Evolutionary conservation across 2,797 vertebrate species (phyloP).

Genomic region (Paratrypauchen microcephalus): DNA sequence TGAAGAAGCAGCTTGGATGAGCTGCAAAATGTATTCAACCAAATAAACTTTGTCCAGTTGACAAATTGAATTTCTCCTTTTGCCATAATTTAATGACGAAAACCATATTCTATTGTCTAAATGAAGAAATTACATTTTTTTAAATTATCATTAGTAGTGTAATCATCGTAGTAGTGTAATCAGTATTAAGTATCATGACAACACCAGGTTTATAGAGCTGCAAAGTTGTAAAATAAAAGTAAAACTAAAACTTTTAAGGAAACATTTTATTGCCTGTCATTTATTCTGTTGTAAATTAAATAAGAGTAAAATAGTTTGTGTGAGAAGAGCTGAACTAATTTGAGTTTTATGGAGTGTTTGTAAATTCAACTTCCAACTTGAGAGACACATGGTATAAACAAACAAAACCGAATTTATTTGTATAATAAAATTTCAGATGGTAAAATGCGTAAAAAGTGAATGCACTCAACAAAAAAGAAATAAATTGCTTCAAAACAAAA

Average conservation of each 20-base stretch:
- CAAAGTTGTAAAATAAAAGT: not conserved
- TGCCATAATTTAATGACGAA: no score
- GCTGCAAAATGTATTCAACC: no score
- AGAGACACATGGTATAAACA: conserved; percentile 5
- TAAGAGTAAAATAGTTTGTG: not conserved
- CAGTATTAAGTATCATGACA: no score
- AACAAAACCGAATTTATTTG: conserved; percentile 1
- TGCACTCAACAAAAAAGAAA: conserved; percentile 3
- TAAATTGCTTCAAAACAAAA: not conserved
- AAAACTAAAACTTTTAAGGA: not conserved
- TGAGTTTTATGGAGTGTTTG: not conserved
- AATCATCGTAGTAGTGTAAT: no score
- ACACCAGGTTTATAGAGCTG: not conserved
- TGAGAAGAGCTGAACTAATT: not conserved
- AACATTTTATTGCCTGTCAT: not conserved
- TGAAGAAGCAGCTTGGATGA: no score
- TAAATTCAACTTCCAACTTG: not conserved
- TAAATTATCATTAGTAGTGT: no score
- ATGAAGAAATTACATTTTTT: no score
- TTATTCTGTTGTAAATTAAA: not conserved
- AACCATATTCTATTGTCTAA: no score
- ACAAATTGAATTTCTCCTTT: no score
- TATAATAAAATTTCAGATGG: conserved; percentile 2
- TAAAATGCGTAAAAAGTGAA: conserved; percentile 1
- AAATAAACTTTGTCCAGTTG: no score